Evolutionary conservation across 2,888 invertebrate genomes (phyloP).

Genomic region (Anthophora plumipes): DNA sequence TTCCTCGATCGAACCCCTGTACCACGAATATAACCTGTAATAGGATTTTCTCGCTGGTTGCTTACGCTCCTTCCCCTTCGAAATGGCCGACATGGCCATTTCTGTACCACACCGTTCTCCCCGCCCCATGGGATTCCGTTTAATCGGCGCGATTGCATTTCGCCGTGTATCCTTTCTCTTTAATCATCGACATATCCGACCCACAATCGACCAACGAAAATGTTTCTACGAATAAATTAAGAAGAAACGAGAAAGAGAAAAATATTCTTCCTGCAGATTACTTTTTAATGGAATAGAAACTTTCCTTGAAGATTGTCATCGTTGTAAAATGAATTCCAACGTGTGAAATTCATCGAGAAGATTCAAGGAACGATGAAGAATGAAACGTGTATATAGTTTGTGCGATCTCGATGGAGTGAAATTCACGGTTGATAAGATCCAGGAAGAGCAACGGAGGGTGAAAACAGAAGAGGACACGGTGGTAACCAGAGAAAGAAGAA

Average conservation of each 20-base stretch:
- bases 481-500: conserved; percentile 4
- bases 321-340: too few relatives aligned
- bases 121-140: conserved; percentile 50
- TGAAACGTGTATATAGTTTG: background rate
- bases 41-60: conserved; percentile 67
- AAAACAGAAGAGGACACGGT: conserved; percentile 7
- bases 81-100: conserved; percentile 72
- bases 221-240: too few relatives aligned
- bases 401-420: background rate
- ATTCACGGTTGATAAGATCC: conserved; percentile 4
- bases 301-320: too few relatives aligned
- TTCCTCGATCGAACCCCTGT: conserved; percentile 55
- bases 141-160: conserved; percentile 52
- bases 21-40: conserved; percentile 62
- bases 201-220: background rate
- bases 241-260: background rate
- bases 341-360: too few relatives aligned
- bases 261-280: too few relatives aligned
- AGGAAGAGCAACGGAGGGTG: conserved; percentile 13
- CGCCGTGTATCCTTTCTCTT: background rate
- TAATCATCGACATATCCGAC: background rate
- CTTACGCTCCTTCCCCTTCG: conserved; percentile 42
- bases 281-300: too few relatives aligned
- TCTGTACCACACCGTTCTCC: conserved; percentile 55
- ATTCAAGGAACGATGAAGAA: too few relatives aligned